These are phyloP conservation scores for Kuschelorhynchus macadamiae DNA, from an alignment of 2,888 invertebrate species.

Conservation along the genomic window DNA sequence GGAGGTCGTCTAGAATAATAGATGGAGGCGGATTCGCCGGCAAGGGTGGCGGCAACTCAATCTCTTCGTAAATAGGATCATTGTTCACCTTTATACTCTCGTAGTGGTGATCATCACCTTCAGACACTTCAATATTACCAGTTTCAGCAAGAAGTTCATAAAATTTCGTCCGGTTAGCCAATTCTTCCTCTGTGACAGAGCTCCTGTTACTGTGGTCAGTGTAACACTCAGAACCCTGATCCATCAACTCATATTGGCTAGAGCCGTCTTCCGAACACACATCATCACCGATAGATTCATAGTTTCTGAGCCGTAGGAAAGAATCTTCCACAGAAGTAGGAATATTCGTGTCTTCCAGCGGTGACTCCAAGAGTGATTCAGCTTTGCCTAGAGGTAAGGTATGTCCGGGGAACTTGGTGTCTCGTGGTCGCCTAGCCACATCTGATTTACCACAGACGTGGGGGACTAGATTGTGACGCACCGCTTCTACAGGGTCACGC, in stretches of 20 bases:
- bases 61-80: slow-evolving; percentile 86
- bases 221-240: slow-evolving; percentile 82
- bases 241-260: slow-evolving; percentile 83
- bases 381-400: slow-evolving; percentile 72
- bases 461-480: slow-evolving; percentile 80
- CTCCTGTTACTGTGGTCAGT: slow-evolving; percentile 73
- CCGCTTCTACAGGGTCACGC: slow-evolving; percentile 83
- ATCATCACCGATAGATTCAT: slow-evolving; percentile 66
- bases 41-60: slow-evolving; percentile 84
- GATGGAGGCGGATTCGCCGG: slow-evolving; percentile 84
- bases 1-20: slow-evolving; percentile 74
- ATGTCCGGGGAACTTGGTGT: slow-evolving; percentile 67
- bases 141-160: slow-evolving; percentile 82
- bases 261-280: slow-evolving; percentile 71
- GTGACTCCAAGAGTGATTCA: slow-evolving; percentile 72
- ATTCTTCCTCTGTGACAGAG: slow-evolving; percentile 75
- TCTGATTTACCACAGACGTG: slow-evolving; percentile 81
- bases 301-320: slow-evolving; percentile 72
- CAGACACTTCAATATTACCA: slow-evolving; percentile 77
- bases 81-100: slow-evolving; percentile 79
- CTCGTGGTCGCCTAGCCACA: slow-evolving; percentile 67
- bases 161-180: slow-evolving; percentile 77
- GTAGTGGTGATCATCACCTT: slow-evolving; percentile 79
- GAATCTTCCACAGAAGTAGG: slow-evolving; percentile 73
- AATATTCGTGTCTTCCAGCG: slow-evolving; percentile 73